phyloP scores from a whole-genome alignment of 2,113 vertebrate species.

The Eulemur rufifrons region DNA sequence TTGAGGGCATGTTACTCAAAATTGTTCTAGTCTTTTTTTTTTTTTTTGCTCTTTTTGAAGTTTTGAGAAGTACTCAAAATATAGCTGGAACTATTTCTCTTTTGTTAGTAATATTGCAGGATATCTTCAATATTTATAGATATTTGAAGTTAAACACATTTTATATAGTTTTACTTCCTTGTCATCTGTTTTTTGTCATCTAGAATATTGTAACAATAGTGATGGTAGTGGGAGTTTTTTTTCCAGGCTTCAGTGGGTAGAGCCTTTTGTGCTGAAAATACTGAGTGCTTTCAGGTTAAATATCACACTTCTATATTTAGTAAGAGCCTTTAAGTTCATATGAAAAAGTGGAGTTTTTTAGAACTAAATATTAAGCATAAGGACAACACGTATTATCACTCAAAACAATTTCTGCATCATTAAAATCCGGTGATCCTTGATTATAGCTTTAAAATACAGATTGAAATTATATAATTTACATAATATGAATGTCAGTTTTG shows the following conservation, averaged over 20 bases:
- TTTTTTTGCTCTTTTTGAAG: background rate
- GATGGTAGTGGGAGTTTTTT: background rate
- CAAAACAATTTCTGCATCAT: background rate
- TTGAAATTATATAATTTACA: constrained; percentile 26
- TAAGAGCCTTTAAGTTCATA: background rate
- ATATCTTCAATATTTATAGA: background rate
- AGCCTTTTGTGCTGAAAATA: constrained; percentile 31
- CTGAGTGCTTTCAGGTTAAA: background rate
- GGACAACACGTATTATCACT: background rate
- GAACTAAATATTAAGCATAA: constrained; percentile 33
- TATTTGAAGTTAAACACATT: constrained; percentile 37
- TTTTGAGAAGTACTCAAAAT: constrained; percentile 16
- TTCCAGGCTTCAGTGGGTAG: background rate
- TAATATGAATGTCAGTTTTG: background rate
- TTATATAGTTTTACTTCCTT: background rate
- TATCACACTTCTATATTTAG: background rate
- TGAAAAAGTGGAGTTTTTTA: constrained; percentile 24
- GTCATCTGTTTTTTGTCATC: background rate
- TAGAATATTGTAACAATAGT: background rate
- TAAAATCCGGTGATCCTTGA: constrained; percentile 4
- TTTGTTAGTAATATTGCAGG: background rate
- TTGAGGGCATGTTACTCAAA: background rate
- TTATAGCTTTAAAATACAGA: constrained; percentile 22
- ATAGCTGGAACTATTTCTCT: background rate
- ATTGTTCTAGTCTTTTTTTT: background rate